Evolutionary conservation across 2,888 invertebrate species (phyloP).

Genomic region (Leptopilina drosophilae): DNA sequence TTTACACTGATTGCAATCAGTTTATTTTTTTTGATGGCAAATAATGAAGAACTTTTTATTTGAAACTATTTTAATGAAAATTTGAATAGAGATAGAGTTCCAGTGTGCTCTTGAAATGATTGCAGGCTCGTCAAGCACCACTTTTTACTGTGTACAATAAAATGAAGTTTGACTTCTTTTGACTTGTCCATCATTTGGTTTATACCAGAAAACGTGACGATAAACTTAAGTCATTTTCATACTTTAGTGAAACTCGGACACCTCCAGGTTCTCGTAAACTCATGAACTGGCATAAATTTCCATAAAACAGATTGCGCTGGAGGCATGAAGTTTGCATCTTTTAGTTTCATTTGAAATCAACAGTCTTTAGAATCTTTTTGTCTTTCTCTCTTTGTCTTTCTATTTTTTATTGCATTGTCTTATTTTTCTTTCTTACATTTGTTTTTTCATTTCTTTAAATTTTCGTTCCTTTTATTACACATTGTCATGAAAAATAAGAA

Average conservation of each 20-base stretch:
- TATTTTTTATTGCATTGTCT: not conserved
- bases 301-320: slow-evolving; percentile 2
- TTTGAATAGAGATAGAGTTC: not conserved
- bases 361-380: slow-evolving; percentile 1
- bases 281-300: slow-evolving; percentile 17
- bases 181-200: slow-evolving; percentile 7
- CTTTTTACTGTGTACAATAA: slow-evolving; percentile 2
- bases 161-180: slow-evolving; percentile 25
- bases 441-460: not conserved
- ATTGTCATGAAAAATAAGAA: too few relatives aligned
- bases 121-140: not conserved
- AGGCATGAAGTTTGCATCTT: not conserved
- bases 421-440: not conserved
- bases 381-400: not conserved
- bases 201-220: slow-evolving; percentile 14
- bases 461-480: not conserved
- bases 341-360: slow-evolving; percentile 6
- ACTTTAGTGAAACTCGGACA: slow-evolving; percentile 26
- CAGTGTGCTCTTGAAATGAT: slow-evolving; percentile 3
- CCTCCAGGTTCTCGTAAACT: slow-evolving; percentile 19
- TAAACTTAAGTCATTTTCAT: slow-evolving; percentile 25
- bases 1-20: too few relatives aligned
- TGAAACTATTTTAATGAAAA: too few relatives aligned
- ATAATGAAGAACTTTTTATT: too few relatives aligned
- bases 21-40: too few relatives aligned